Evolutionary conservation across 2,888 invertebrate genomes (phyloP), one percentile per base, ranked within the genome.

Genomic region (Linnaemya tessellans): DNA sequence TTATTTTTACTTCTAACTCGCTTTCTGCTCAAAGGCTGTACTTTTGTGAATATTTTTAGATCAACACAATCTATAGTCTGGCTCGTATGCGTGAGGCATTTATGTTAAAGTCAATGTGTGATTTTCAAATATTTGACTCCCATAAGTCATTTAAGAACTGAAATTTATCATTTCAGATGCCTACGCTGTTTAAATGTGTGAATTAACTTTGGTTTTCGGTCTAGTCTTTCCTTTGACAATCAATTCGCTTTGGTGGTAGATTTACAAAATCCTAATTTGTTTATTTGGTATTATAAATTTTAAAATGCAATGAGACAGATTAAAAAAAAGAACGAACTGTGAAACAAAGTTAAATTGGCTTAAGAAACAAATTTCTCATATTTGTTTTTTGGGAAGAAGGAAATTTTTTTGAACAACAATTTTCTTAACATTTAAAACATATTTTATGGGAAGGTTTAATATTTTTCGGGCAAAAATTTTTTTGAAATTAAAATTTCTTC

Each of bases 221-320:
- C 22, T 38, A 43, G 54, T 73, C 54, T 84, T 65, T 75, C 20
- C 11, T 43, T 65, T 65, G 20, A 15, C 78, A 85, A 85, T 82
- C 85, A 62, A 85, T 85, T 85, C 82, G 85, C 75, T 82, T 82
- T 80, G 79, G 85, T 85, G 85, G 85, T 71, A 82, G 54, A 67
- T 49, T 83, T 58, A 46, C 25, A 35, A 70, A 38, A 20, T 30
- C 25, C 58, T 49, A 60, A 51, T 74, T 78, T 56, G 38, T 71
- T 35, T 71, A 9, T 60, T 78, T 22, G n/a, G 54, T 35, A 49
- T 58, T 60, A 43, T 60, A 68, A 62, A 81, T 62, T 65, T 41
- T 22, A 18, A 25, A 22, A 9, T 0, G 22, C 56, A 67, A 20
- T 25, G 5, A 15, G 11, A 35, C n/a, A 74, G n/a, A 38, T 64